A percentile compares a stretch with the other conserved stretches of the same genome.
phyloP scores from a whole-genome alignment of 2,113 vertebrate species.

The Ameiurus melas region DNA sequence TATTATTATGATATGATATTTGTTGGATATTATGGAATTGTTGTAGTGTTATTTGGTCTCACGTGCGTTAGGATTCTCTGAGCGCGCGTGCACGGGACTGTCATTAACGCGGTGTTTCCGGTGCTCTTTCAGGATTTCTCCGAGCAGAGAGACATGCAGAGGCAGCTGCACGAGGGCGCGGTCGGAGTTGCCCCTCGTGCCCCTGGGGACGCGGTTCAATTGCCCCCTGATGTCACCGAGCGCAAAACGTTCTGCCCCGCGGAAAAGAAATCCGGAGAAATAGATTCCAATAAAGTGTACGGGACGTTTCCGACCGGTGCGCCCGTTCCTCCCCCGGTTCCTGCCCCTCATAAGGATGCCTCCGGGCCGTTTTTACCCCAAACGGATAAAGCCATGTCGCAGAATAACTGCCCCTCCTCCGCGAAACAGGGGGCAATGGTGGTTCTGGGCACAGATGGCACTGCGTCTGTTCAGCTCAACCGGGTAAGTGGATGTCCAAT shows the following conservation, averaged over 20 bases:
- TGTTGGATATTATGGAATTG: too few species aligned
- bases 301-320: constrained; percentile 82
- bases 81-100: background rate
- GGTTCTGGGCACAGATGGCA: constrained; percentile 91
- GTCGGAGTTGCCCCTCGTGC: constrained; percentile 57
- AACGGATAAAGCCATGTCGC: constrained; percentile 77
- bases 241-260: constrained; percentile 72
- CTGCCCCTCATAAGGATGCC: constrained; percentile 73
- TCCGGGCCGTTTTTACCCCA: constrained; percentile 62
- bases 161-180: constrained; percentile 68
- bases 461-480: constrained; percentile 85
- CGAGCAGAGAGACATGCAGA: constrained; percentile 83
- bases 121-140: constrained; percentile 79
- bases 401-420: constrained; percentile 80
- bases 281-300: constrained; percentile 78
- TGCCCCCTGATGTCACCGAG: constrained; percentile 64
- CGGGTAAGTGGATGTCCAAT: constrained; percentile 80
- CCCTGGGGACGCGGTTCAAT: constrained; percentile 21
- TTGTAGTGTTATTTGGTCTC: background rate
- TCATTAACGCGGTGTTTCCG: background rate
- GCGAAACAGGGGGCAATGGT: constrained; percentile 91
- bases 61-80: background rate
- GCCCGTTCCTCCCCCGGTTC: constrained; percentile 60
- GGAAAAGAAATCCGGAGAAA: constrained; percentile 75
- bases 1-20: background rate